phyloP scores from a whole-genome alignment of 2,113 vertebrate species.

The Clarias macrocephalus region DNA sequence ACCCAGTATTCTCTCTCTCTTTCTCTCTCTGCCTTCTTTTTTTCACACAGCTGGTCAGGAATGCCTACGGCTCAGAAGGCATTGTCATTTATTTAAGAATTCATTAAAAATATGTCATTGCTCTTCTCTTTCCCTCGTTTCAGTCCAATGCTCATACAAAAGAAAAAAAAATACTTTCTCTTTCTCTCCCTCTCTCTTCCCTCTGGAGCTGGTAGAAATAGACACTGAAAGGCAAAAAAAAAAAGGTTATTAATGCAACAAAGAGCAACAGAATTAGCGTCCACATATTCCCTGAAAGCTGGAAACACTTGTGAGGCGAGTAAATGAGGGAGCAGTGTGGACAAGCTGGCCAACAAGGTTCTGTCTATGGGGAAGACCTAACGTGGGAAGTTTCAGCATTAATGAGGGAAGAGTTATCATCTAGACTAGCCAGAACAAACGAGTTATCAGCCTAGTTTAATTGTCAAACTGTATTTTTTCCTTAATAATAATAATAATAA shows the following conservation, averaged over 20 bases:
- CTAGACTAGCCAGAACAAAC: not conserved
- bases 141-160: slow-evolving; percentile 66
- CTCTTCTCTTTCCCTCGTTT: slow-evolving; percentile 61
- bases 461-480: not conserved
- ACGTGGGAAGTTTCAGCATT: not conserved
- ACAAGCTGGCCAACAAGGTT: slow-evolving; percentile 14
- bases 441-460: not conserved
- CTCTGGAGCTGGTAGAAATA: slow-evolving; percentile 28
- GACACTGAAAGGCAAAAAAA: slow-evolving; percentile 36
- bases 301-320: slow-evolving; percentile 47
- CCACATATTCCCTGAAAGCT: slow-evolving; percentile 61
- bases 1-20: slow-evolving; percentile 9
- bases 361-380: slow-evolving; percentile 8
- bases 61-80: slow-evolving; percentile 65
- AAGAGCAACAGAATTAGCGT: slow-evolving; percentile 67
- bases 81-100: slow-evolving; percentile 71
- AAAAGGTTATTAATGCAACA: slow-evolving; percentile 70
- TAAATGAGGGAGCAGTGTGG: not conserved
- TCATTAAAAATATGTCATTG: slow-evolving; percentile 72
- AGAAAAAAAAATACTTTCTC: slow-evolving; percentile 61
- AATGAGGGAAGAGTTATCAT: not conserved
- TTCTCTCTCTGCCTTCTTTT: not conserved
- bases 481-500: not conserved
- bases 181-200: not conserved
- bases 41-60: slow-evolving; percentile 44